Evolutionary conservation across 1,140 invertebrate species (phyloP).

Genomic region (Drosophila lowei): DNA sequence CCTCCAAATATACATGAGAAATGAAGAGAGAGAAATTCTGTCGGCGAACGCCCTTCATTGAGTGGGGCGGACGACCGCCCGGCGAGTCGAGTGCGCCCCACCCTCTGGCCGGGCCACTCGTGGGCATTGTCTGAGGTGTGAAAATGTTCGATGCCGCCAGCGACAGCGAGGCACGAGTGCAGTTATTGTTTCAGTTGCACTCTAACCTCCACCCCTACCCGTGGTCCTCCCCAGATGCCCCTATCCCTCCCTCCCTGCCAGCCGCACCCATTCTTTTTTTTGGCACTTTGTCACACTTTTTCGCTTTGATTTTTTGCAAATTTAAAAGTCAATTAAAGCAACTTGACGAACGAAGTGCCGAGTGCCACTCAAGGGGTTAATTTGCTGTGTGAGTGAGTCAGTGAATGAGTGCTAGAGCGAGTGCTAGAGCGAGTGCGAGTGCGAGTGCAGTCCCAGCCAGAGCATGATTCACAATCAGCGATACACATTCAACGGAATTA

Average conservation of each 20-base stretch:
- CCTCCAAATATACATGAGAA: background rate
- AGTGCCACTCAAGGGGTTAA: slow-evolving; percentile 79
- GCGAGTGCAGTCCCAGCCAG: slow-evolving; percentile 10
- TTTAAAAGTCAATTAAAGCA: slow-evolving; percentile 81
- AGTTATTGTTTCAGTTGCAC: slow-evolving; percentile 64
- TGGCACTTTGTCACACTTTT: slow-evolving; percentile 64
- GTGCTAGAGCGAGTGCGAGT: slow-evolving; percentile 10
- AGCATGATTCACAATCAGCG: slow-evolving; percentile 25
- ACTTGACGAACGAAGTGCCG: slow-evolving; percentile 68
- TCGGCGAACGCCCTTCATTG: slow-evolving; percentile 26
- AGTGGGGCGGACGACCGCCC: slow-evolving; percentile 26
- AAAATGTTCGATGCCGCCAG: slow-evolving; percentile 54
- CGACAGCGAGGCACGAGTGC: slow-evolving; percentile 57
- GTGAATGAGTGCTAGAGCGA: slow-evolving; percentile 7
- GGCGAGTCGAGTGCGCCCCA: slow-evolving; percentile 6
- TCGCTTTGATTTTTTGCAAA: slow-evolving; percentile 75
- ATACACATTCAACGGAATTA: slow-evolving; percentile 53
- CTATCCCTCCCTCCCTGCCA: background rate
- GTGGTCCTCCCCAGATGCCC: too few species aligned
- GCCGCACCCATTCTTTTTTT: slow-evolving; percentile 21
- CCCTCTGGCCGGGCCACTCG: slow-evolving; percentile 51
- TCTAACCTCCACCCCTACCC: slow-evolving; percentile 6
- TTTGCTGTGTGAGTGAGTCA: slow-evolving; percentile 44
- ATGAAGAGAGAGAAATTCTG: slow-evolving; percentile 12
- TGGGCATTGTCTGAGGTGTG: slow-evolving; percentile 75